Evolutionary conservation across 1,140 invertebrate genomes (phyloP), one percentile per base, ranked within the genome.

Genomic region (Andricus grossulariae): DNA sequence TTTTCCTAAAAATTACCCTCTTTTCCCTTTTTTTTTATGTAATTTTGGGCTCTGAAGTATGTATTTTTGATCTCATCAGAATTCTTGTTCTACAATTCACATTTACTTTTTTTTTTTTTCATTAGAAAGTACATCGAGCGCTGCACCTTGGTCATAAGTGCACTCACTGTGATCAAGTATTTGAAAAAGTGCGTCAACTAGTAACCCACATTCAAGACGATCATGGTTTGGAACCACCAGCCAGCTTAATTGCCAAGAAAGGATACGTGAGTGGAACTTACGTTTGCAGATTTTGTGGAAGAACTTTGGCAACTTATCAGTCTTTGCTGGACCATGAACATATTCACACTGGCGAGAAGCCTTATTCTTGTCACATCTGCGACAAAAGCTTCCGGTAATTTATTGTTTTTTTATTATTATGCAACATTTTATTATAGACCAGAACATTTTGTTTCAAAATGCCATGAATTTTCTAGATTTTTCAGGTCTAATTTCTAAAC

Each of bases 301-400:
- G 86, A 76, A 83, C 82, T 52, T 77, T 87, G 21, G 82, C 85
- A 16, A 84, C 85, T 0, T 80, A 86, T 80, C 80, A 85, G 39
- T 85, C 84, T 12, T 76, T 86, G 54, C 21, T 86, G 8, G 82
- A 85, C 74, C 85, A 91, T 50, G 92, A 92, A 79, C 93, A 94
- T 70, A 84, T 93, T 80, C 94, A 94, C 79, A 92, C 92, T 3
- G 90, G 88, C 0, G 91, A 91, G 39, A 93, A 92, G 79, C 88
- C 91, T 1, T 93, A 93, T 82, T 87, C 86, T 13, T 94, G 94
- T 82, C 83, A 92, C 19, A 84, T 91, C 16, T 94, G 94, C 85
- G 90, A 91, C 16, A 94, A 85, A 81, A 71, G 76, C 19, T 85
- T 85, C n/a, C 76, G 84, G 84, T 85, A 80, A 19, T 55, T 77